Conservation (phyloP, 92 coral and sea anemone genomes). For the Porites rus region DNA sequence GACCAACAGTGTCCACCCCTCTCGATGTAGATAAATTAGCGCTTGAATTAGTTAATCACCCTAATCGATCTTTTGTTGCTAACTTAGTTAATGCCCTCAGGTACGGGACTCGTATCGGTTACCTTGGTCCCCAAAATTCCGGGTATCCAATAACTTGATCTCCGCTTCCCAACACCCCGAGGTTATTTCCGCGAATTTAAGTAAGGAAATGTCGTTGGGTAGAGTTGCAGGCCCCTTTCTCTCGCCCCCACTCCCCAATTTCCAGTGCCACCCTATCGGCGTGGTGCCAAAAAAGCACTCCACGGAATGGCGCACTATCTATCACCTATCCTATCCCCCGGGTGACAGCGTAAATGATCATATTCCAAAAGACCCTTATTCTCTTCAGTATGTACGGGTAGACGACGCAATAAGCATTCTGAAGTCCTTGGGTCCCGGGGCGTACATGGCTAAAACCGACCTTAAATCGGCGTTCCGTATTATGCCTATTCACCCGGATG, state of each 20-base stretch:
- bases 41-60: not conserved
- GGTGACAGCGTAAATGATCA: not conserved
- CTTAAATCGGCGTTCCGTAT: constrained; percentile 67
- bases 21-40: not conserved
- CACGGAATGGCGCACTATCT: not conserved
- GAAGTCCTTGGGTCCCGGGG: constrained; percentile 41
- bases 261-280: constrained; percentile 33
- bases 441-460: constrained; percentile 75
- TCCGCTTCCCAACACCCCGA: constrained; percentile 1
- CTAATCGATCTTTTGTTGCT: not conserved
- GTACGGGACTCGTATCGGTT: not conserved
- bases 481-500: constrained; percentile 51
- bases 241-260: constrained; percentile 37
- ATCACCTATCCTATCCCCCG: not conserved
- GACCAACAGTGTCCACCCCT: not conserved
- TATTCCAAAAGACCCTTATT: no score
- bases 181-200: not conserved
- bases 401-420: constrained; percentile 16
- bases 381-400: no score
- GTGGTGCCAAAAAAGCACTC: constrained; percentile 29
- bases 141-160: not conserved
- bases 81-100: not conserved
- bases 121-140: not conserved
- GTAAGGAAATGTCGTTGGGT: constrained; percentile 20
- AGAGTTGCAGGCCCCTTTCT: constrained; percentile 35